These are phyloP conservation scores for Danio kyathit DNA, from an alignment of 2,797 vertebrate species.

Conservation along the genomic window DNA sequence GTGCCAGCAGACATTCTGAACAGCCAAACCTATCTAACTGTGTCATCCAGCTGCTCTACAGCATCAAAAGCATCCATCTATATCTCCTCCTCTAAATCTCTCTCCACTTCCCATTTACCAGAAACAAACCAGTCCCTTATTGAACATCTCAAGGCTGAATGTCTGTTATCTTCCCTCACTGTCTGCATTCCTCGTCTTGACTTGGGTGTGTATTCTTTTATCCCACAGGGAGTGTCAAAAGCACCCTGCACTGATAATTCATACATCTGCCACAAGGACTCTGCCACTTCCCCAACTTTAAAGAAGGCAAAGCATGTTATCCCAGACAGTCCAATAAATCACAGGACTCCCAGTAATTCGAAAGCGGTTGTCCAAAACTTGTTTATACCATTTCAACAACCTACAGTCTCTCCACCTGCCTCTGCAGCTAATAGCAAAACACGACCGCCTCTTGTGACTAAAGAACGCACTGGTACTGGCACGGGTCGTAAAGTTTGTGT, in stretches of 20 bases:
- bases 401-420: constrained; percentile 60
- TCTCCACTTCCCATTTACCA: neutral
- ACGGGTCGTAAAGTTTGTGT: constrained; percentile 75
- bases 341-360: neutral
- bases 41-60: constrained; percentile 20
- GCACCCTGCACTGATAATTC: neutral
- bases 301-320: neutral
- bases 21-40: neutral
- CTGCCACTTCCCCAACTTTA: neutral
- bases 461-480: constrained; percentile 48
- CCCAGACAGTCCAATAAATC: neutral
- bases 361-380: neutral
- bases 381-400: constrained; percentile 49
- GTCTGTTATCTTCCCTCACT: constrained; percentile 48
- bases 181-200: constrained; percentile 49
- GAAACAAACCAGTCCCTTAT: neutral
- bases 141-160: constrained; percentile 42
- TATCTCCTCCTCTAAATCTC: constrained; percentile 3
- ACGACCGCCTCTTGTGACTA: constrained; percentile 53
- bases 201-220: neutral
- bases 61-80: neutral
- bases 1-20: neutral
- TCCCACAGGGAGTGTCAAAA: neutral
- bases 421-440: constrained; percentile 57
- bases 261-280: neutral